Conservation (phyloP, 37 sponge, comb jelly and placozoan genomes). For the Tethya wilhelma region DNA sequence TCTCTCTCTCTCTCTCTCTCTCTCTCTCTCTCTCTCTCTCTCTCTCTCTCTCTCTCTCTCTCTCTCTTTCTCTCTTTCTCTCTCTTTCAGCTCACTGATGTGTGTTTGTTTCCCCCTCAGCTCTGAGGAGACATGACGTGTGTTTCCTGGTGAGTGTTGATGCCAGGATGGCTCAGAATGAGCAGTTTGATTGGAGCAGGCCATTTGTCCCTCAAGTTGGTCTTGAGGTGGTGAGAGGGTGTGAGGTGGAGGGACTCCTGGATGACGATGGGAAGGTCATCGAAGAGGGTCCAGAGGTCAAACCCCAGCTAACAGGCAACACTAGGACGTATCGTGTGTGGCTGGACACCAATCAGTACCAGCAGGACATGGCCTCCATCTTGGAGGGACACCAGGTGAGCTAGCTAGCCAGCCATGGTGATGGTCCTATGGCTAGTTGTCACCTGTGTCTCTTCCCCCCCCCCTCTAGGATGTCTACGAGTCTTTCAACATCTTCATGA, state of each 20-base stretch:
- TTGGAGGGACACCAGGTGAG: constrained; percentile 74
- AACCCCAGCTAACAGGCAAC: constrained; percentile 73
- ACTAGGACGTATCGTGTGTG: constrained; percentile 86
- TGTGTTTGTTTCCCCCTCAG: constrained; percentile 48
- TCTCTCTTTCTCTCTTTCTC: too few relatives aligned
- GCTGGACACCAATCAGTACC: constrained; percentile 99
- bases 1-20: too few relatives aligned
- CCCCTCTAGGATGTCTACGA: constrained; percentile 86
- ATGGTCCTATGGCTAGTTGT: not conserved
- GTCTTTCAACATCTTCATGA: constrained; percentile 91
- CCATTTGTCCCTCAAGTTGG: constrained; percentile 88
- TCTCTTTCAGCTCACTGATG: not conserved
- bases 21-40: constrained; percentile 9
- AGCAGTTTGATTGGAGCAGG: constrained; percentile 50
- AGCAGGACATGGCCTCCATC: constrained; percentile 80
- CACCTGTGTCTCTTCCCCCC: not conserved
- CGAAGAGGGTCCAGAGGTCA: constrained; percentile 75
- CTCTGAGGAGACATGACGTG: constrained; percentile 94
- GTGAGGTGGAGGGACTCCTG: constrained; percentile 98
- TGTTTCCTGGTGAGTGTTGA: constrained; percentile 89
- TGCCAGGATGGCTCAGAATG: constrained; percentile 63
- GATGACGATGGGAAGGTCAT: constrained; percentile 83
- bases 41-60: constrained; percentile 5
- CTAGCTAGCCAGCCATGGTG: not conserved
- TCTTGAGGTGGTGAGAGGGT: constrained; percentile 89